phyloP scores from a whole-genome alignment of 2,113 vertebrate species.

The Ranitomeya imitator region DNA sequence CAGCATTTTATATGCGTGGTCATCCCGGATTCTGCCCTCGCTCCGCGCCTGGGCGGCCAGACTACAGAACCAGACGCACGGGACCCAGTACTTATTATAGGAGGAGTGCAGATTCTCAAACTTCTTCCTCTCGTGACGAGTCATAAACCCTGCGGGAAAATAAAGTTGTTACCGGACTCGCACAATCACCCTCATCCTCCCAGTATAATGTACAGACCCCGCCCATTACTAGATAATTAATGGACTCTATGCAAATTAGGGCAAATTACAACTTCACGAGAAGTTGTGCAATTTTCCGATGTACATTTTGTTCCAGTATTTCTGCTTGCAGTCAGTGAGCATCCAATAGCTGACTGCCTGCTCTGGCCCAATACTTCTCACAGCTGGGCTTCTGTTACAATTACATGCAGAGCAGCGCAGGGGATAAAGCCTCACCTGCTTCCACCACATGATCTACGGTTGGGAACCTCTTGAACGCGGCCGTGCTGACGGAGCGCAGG shows the following conservation, averaged over 20 bases:
- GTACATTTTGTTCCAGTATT: too few relatives aligned
- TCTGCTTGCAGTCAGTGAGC: background rate
- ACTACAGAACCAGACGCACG: slow-evolving; percentile 91
- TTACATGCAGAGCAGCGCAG: background rate
- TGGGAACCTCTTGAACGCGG: slow-evolving; percentile 90
- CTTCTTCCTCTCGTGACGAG: slow-evolving; percentile 86
- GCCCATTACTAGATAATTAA: background rate
- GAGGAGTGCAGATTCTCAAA: slow-evolving; percentile 86
- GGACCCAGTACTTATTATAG: slow-evolving; percentile 95
- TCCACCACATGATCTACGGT: slow-evolving; percentile 92
- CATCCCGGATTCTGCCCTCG: slow-evolving; percentile 86
- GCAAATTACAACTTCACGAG: background rate
- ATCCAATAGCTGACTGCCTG: background rate
- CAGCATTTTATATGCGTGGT: slow-evolving; percentile 85
- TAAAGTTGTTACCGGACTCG: too few relatives aligned
- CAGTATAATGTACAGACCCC: background rate
- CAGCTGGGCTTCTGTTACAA: background rate
- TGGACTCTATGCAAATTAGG: background rate
- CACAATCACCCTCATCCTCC: background rate
- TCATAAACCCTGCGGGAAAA: slow-evolving; percentile 86
- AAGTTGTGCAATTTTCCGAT: background rate
- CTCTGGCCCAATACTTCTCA: background rate
- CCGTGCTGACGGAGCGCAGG: slow-evolving; percentile 88
- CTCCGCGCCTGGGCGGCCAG: slow-evolving; percentile 82
- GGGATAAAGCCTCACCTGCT: slow-evolving; percentile 74